A percentile compares a stretch with the other conserved stretches of the same genome.
Evolutionary conservation across 1,140 invertebrate species (phyloP).

Genomic region (Meloidogyne hapla): DNA sequence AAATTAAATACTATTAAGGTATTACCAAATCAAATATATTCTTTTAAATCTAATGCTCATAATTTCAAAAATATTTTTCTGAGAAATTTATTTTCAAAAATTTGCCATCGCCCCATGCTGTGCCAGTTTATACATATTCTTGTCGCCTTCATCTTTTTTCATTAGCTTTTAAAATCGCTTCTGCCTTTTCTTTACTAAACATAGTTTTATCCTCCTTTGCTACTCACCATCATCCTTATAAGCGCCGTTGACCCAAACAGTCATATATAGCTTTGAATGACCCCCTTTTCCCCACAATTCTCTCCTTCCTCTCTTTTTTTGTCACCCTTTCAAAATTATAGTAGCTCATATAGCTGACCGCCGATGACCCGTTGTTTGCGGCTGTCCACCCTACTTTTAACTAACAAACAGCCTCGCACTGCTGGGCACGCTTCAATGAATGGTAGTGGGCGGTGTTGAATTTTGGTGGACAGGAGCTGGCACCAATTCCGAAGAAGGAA

Average conservation of each 20-base stretch:
- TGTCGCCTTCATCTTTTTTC: not conserved
- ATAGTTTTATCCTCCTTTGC: not conserved
- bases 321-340: not conserved
- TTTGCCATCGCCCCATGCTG: not conserved
- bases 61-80: no score
- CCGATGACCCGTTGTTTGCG: conserved; percentile 4
- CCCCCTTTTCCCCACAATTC: not conserved
- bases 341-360: not conserved
- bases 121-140: not conserved
- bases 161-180: conserved; percentile 2
- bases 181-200: not conserved
- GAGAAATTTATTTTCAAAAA: no score
- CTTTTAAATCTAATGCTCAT: no score
- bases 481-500: not conserved
- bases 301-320: not conserved
- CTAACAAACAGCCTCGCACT: not conserved
- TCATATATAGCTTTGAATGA: conserved; percentile 13
- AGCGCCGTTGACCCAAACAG: conserved; percentile 14
- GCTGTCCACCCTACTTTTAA: not conserved
- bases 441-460: not conserved
- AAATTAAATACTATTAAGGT: no score
- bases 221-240: not conserved
- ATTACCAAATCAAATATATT: no score
- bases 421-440: not conserved
- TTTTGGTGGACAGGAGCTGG: conserved; percentile 1